A percentile compares a stretch with the other conserved stretches of the same genome.
phyloP scores from a whole-genome alignment of 2,888 invertebrate species.

The Gastracanthus pulcherrimus region DNA sequence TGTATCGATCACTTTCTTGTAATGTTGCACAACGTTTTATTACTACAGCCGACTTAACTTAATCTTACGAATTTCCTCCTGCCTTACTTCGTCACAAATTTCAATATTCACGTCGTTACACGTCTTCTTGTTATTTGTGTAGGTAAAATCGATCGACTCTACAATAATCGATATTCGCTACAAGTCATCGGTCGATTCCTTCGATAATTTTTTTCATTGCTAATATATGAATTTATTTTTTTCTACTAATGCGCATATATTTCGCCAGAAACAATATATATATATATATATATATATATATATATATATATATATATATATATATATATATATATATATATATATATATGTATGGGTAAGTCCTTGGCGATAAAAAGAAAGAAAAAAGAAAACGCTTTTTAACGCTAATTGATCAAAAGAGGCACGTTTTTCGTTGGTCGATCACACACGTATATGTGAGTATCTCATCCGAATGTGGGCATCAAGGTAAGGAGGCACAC shows the following conservation, averaged over 20 bases:
- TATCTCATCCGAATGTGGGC: neutral
- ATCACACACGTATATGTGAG: neutral
- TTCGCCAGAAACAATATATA: constrained; percentile 1
- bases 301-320: constrained; percentile 20
- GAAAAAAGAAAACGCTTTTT: constrained; percentile 1
- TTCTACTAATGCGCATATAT: neutral
- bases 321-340: no score
- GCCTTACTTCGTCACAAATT: constrained; percentile 27
- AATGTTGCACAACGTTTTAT: constrained; percentile 51
- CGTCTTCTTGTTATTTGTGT: neutral
- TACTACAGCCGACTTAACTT: constrained; percentile 48
- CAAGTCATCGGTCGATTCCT: constrained; percentile 23
- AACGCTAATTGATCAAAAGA: constrained; percentile 17
- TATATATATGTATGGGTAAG: constrained; percentile 33
- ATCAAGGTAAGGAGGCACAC: constrained; percentile 11
- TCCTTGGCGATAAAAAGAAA: constrained; percentile 17
- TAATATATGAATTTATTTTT: neutral
- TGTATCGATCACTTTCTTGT: constrained; percentile 55
- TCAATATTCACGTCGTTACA: constrained; percentile 8
- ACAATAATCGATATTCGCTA: constrained; percentile 23
- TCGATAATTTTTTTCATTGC: neutral
- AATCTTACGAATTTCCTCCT: constrained; percentile 34
- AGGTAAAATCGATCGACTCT: constrained; percentile 29
- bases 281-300: constrained; percentile 15
- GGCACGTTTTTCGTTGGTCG: constrained; percentile 40